A percentile compares a stretch with the other conserved stretches of the same genome.
phyloP scores from a whole-genome alignment of 2,797 vertebrate species.

The Carcharodon carcharias region DNA sequence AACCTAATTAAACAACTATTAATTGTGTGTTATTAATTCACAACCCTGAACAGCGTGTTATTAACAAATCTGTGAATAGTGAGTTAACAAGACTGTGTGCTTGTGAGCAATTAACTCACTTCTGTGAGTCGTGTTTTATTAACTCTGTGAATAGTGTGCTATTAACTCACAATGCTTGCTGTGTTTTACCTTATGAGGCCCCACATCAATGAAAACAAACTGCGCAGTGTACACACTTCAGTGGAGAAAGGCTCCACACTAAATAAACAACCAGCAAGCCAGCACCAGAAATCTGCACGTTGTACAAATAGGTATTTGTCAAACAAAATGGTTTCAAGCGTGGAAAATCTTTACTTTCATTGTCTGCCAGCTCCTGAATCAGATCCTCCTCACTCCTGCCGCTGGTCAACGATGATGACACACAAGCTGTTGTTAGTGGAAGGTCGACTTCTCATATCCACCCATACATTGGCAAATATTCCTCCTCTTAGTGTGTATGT shows the following conservation, averaged over 20 bases:
- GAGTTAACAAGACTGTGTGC: neutral
- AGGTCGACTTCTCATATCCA: neutral
- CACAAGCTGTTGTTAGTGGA: neutral
- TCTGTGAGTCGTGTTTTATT: neutral
- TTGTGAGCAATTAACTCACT: neutral
- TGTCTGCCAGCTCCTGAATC: neutral
- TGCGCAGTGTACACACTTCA: constrained; percentile 11
- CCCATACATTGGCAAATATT: neutral
- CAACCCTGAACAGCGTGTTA: neutral
- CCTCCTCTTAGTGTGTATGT: neutral
- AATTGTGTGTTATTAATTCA: neutral
- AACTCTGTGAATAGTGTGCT: neutral
- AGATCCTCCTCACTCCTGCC: neutral
- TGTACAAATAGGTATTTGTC: constrained; percentile 26
- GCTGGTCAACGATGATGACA: neutral
- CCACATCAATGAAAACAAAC: constrained; percentile 28
- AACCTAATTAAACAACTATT: neutral
- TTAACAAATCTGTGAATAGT: neutral
- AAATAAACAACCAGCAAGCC: constrained; percentile 4
- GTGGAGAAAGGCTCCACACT: neutral
- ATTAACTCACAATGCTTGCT: neutral
- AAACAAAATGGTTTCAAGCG: neutral
- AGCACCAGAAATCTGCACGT: neutral
- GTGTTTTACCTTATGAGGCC: neutral
- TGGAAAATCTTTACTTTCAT: neutral